Base-by-base conservation (phyloP, 92 coral and sea anemone species). In the Epizoanthus ramosus region DNA sequence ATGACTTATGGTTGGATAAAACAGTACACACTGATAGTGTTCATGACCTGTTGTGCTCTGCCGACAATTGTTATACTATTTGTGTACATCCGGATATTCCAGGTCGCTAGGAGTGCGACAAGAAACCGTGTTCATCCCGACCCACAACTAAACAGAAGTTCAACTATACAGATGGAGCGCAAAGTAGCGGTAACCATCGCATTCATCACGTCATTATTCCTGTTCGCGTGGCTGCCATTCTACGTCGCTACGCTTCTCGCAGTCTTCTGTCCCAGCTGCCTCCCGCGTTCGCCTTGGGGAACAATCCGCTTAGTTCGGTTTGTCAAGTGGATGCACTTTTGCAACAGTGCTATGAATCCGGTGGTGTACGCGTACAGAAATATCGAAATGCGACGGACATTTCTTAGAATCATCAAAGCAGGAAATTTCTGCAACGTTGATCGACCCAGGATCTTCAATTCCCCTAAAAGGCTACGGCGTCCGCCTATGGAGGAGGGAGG, bases 311-410 rank as follows among this genome's bases (percentile, higher is more conserved):
- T 87, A 12, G 79, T 85, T 50, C 84, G 90, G 16, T 85, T 96
- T 60, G 87, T 92, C 10, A 96, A 96, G 63, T 96, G 97, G 98
- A 79, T 94, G 81, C 99, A 96, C 25, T 96, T 88, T 58, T 85
- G 92, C 56, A 96, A 96, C 91, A 96, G 99, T 31, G 95, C 95
- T 0, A 85, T 88, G 13, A 96, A 96, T 72, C 98, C 99, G 0
- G 85, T 85, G 14, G 87, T 96, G 15, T 96, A 96, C 73, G 96
- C 99, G 14, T 94, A 83, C 72, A 90, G 99, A 14, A 95, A 96
- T 63, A 19, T 69, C 9, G 94, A 88, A 68, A 91, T 93, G 94
- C 75, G 97, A 47, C 67, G 87, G 39, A 81, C 94, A 56, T 91
- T 93, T 47, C 66, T 75, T 18, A 61, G 82, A 39, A 77, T 77